Percentiles rank a stretch among this genome's conserved stretches.
phyloP scores from a whole-genome alignment of 2,888 invertebrate species.

The Campopleginae sp. region DNA sequence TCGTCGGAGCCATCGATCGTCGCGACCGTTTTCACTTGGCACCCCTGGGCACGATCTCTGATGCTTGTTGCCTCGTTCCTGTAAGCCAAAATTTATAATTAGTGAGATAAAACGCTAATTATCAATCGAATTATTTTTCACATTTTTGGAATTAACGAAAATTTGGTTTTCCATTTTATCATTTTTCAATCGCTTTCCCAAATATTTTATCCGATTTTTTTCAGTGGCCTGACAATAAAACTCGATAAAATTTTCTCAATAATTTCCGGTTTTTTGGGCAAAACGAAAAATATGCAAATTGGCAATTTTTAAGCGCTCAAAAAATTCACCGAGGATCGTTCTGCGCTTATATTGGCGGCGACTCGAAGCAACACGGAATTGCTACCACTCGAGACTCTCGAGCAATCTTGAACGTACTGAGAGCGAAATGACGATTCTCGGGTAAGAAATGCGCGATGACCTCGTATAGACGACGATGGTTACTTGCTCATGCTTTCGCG shows the following conservation, averaged over 20 bases:
- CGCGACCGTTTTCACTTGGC: slow-evolving; percentile 88
- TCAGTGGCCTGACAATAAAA: too few species aligned
- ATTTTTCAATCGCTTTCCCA: background rate
- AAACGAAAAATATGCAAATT: background rate
- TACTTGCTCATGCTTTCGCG: slow-evolving; percentile 71
- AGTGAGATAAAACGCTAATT: background rate
- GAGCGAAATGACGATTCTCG: slow-evolving; percentile 12
- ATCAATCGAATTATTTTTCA: background rate
- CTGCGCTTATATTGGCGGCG: background rate
- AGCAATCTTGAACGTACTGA: slow-evolving; percentile 10
- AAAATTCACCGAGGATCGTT: background rate
- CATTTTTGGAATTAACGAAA: background rate
- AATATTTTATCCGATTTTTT: background rate
- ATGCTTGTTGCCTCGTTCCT: slow-evolving; percentile 89
- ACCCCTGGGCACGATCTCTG: slow-evolving; percentile 90
- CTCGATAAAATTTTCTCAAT: too few species aligned
- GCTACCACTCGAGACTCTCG: background rate
- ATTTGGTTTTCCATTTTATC: background rate
- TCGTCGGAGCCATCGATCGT: slow-evolving; percentile 91
- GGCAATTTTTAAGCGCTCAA: background rate
- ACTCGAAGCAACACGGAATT: background rate
- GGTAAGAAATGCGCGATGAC: slow-evolving; percentile 51
- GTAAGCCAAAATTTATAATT: background rate
- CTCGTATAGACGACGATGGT: slow-evolving; percentile 69
- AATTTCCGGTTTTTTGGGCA: background rate